Evolutionary conservation across 2,113 vertebrate genomes (phyloP).

Genomic region (Aptenodytes forsteri): DNA sequence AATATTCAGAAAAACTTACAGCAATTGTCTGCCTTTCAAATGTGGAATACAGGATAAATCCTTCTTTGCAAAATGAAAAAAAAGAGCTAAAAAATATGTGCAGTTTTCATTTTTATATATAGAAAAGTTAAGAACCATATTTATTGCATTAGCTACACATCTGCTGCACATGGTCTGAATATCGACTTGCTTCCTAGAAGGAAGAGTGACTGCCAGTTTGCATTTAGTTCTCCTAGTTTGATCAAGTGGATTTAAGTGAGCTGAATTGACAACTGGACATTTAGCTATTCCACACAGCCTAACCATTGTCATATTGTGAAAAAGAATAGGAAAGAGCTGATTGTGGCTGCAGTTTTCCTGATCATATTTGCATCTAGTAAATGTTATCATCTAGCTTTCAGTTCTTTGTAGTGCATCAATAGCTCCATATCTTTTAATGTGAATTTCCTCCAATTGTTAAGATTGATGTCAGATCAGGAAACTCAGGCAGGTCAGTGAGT

Average conservation of each 20-base stretch:
- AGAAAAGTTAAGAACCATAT: slow-evolving; percentile 28
- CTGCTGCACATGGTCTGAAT: background rate
- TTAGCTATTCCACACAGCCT: background rate
- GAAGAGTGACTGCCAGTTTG: slow-evolving; percentile 31
- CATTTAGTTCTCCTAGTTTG: slow-evolving; percentile 1
- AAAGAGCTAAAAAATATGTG: background rate
- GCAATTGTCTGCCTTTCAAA: slow-evolving; percentile 31
- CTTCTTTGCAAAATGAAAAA: background rate
- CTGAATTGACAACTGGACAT: slow-evolving; percentile 46
- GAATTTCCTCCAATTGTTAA: background rate
- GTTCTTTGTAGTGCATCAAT: slow-evolving; percentile 9
- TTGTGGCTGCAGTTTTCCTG: background rate
- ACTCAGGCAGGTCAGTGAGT: background rate
- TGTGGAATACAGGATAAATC: background rate
- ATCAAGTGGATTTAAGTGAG: slow-evolving; percentile 36
- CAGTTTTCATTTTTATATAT: background rate
- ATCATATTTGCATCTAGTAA: background rate
- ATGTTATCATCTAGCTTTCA: background rate
- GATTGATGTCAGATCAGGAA: background rate
- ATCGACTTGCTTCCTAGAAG: slow-evolving; percentile 45
- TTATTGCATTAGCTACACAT: slow-evolving; percentile 25
- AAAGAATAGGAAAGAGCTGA: background rate
- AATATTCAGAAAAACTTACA: slow-evolving; percentile 2
- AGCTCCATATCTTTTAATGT: background rate
- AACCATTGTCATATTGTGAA: background rate